phyloP scores from a whole-genome alignment of 2,113 vertebrate species.

The Gallinago paraguaiae region DNA sequence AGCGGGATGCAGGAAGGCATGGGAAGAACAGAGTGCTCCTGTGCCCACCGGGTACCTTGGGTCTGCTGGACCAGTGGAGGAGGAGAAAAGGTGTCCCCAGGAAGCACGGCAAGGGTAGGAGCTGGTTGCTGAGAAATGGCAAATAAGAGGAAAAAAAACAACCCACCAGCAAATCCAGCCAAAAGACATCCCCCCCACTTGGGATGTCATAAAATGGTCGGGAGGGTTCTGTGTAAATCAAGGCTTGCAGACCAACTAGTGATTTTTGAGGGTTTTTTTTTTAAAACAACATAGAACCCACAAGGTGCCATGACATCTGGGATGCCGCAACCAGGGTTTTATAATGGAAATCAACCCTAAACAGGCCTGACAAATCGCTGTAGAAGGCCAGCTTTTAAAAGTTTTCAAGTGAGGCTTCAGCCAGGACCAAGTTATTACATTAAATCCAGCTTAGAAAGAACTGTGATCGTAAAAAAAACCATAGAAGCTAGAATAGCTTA shows the following conservation, averaged over 20 bases:
- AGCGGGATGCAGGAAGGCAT: neutral
- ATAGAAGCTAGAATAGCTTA: neutral
- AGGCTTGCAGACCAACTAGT: neutral
- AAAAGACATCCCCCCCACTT: neutral
- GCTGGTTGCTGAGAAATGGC: neutral
- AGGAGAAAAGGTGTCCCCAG: neutral
- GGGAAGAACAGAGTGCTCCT: neutral
- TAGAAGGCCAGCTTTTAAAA: constrained; percentile 7
- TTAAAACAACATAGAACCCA: neutral
- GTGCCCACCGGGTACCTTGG: neutral
- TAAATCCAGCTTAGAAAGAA: constrained; percentile 14
- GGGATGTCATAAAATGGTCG: neutral
- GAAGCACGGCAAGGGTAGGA: neutral
- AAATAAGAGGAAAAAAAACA: neutral
- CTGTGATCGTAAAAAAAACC: neutral
- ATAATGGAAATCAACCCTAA: constrained; percentile 47
- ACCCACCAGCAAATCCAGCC: neutral
- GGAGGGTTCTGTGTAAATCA: neutral
- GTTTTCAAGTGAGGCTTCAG: constrained; percentile 2
- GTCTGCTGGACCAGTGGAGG: neutral
- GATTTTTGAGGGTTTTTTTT: neutral
- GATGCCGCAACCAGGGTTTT: constrained; percentile 3
- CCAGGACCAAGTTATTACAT: constrained; percentile 12
- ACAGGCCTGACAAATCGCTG: neutral
- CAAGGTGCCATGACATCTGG: neutral